Percentiles rank a stretch among this genome's conserved stretches.
These are phyloP conservation scores for Pelodytes ibericus DNA, from an alignment of 2,797 vertebrate species.

Conservation along the genomic window DNA sequence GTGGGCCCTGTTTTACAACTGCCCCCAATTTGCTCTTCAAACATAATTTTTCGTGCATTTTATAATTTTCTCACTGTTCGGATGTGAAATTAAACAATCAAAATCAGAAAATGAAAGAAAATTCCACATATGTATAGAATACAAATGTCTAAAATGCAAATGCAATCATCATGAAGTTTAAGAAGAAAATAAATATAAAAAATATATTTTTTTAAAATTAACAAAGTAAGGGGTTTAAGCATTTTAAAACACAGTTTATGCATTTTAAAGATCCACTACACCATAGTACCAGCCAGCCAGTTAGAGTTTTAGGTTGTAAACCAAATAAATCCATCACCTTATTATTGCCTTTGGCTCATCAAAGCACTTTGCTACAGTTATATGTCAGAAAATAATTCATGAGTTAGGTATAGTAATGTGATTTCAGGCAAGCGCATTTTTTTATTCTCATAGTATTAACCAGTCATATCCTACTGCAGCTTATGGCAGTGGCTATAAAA, in stretches of 20 bases:
- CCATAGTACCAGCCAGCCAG: not conserved
- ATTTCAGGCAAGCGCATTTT: not conserved
- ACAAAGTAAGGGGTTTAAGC: constrained; percentile 27
- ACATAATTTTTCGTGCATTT: no score
- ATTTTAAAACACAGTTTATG: not conserved
- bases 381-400: constrained; percentile 5
- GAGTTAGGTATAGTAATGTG: not conserved
- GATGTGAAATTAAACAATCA: no score
- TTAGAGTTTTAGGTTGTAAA: constrained; percentile 13
- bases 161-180: not conserved
- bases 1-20: no score
- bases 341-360: constrained; percentile 62
- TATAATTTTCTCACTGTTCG: no score
- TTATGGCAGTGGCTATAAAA: no score
- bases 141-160: constrained; percentile 10
- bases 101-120: no score
- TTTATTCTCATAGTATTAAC: no score
- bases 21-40: no score
- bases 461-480: no score
- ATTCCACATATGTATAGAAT: no score
- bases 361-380: constrained; percentile 72
- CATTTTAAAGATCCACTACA: not conserved
- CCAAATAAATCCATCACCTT: constrained; percentile 57
- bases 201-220: not conserved
- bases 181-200: not conserved